These are phyloP conservation scores for Amphipoea oculea DNA, from an alignment of 2,888 invertebrate species.

Conservation along the genomic window DNA sequence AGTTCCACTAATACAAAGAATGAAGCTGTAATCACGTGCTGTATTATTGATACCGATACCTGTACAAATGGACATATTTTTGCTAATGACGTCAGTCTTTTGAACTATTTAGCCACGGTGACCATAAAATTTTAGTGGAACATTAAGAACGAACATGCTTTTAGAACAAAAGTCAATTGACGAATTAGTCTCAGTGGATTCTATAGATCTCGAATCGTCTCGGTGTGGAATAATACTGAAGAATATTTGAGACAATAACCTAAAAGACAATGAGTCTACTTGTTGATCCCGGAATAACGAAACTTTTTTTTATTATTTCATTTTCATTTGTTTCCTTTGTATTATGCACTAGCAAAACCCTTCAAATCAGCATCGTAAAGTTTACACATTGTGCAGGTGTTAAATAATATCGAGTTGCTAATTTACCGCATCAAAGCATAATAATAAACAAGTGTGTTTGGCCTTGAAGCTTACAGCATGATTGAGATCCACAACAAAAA, in stretches of 20 bases:
- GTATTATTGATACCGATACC: constrained; percentile 44
- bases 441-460: constrained; percentile 41
- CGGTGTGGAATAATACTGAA: constrained; percentile 30
- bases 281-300: constrained; percentile 15
- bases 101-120: constrained; percentile 70
- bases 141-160: constrained; percentile 43
- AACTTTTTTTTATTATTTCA: constrained; percentile 17
- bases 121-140: constrained; percentile 64
- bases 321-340: constrained; percentile 29
- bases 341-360: constrained; percentile 1
- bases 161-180: constrained; percentile 63
- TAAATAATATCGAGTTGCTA: constrained; percentile 53
- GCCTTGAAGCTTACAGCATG: constrained; percentile 21
- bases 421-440: constrained; percentile 27
- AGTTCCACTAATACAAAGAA: constrained; percentile 29
- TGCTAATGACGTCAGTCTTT: constrained; percentile 71
- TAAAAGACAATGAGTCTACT: constrained; percentile 11
- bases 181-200: constrained; percentile 61
- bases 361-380: constrained; percentile 44
- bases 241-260: constrained; percentile 32
- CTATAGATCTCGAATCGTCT: constrained; percentile 52
- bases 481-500: constrained; percentile 43
- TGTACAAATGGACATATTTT: constrained; percentile 44
- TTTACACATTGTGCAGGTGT: constrained; percentile 42
- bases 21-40: constrained; percentile 34